Percentiles rank a stretch among this genome's conserved stretches.
phyloP scores from a whole-genome alignment of 2,113 vertebrate genomes.

The Sigmodon hispidus region DNA sequence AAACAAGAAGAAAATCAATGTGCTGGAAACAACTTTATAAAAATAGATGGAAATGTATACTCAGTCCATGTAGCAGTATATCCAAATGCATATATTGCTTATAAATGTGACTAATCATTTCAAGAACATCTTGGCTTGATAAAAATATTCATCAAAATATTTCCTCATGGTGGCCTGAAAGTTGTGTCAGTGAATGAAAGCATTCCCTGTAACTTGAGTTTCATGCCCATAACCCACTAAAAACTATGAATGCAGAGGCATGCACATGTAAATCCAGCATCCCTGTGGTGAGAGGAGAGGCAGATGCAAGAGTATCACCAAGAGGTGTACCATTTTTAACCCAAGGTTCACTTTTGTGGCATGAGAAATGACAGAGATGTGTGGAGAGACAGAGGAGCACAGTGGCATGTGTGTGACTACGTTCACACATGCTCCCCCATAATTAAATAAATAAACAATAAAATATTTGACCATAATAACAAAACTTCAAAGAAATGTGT shows the following conservation, averaged over 20 bases:
- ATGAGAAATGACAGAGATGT: not conserved
- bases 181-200: not conserved
- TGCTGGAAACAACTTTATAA: not conserved
- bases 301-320: not conserved
- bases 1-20: not conserved
- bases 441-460: not conserved
- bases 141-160: conserved; percentile 23
- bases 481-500: not conserved
- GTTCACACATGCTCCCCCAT: not conserved
- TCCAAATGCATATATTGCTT: not conserved
- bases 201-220: not conserved
- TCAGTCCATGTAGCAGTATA: not conserved
- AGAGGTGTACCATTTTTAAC: not conserved
- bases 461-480: not conserved
- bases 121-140: not conserved
- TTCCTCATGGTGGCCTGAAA: not conserved
- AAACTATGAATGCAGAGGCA: not conserved
- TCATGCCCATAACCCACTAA: not conserved
- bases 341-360: not conserved
- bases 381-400: not conserved
- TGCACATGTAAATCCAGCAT: not conserved
- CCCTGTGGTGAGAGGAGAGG: not conserved
- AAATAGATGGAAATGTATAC: not conserved
- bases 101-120: conserved; percentile 32
- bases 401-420: not conserved